Evolutionary conservation across 2,888 invertebrate genomes (phyloP), one percentile per base, ranked within the genome.

Genomic region (Coelopa pilipes): DNA sequence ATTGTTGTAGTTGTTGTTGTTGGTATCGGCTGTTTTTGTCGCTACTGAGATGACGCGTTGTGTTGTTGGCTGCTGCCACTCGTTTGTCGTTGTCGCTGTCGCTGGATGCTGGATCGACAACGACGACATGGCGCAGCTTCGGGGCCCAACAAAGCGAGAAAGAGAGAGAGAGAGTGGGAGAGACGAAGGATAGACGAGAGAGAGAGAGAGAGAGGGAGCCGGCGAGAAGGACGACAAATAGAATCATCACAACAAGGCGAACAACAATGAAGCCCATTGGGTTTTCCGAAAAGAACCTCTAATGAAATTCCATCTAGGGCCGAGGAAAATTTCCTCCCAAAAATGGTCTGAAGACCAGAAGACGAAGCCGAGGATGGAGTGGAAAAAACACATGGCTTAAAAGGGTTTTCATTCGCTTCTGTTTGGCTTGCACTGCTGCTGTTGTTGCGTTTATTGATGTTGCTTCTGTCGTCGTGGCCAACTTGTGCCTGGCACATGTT

Each of bases 401-500:
- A 50, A 50, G 49, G 70, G 60, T 49, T 71, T 65, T 13, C 12
- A 13, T 7, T 63, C 55, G 49, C 13, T 71, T 11, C 57, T 57
- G 34, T 17, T 5, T 17, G 10, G 45, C 13, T 65, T 34, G 7
- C 46, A 46, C n/a, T 65, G 46, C 47, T 47, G 46, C 10, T 46
- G 65, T 62, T 62, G 62, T 34, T 62, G 24, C 34, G 45, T n/a
- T 47, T 66, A 19, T 66, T 34, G 34, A 34, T 34, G 34, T 34
- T 34, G 34, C 34, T 49, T 19, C 49, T 47, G 17, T 21, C 24
- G 21, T 62, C 24, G 63, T 66, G n/a, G 45, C 2, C 19, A 57
- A 69, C 73, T 69, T 65, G 73, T 69, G 73, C 69, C 69, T 70
- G 73, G 73, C 73, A 73, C 73, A 70, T 73, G 73, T 73, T 73